Base-by-base conservation (phyloP, 2,888 invertebrate genomes). In the Pandemis corylana region DNA sequence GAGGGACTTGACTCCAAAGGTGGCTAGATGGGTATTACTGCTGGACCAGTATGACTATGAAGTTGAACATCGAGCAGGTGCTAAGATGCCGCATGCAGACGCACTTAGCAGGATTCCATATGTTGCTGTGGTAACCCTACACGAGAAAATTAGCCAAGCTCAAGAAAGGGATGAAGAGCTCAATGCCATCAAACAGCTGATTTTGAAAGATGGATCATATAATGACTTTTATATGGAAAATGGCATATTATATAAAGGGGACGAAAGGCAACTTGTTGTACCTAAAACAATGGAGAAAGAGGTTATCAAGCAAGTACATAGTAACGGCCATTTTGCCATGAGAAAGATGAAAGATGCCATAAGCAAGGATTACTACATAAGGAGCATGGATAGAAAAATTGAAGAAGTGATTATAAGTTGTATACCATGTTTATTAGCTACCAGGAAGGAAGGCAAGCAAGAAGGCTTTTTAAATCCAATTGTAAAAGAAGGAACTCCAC, bases 131-230 rank as follows among this genome's bases (percentile, higher is more conserved):
- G 10, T 10, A 12, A 0, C 10, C 46, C 4, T 46, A 2, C 4
- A 4, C 9, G 46, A 46, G 10, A 4, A 46, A 7, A 1, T 20
- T 20, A 42, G 49, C 62, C n/a, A 44, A 44, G 69, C 70, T 42
- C 70, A 70, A 63, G 70, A 63, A 0, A 15, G 9, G 12, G 70
- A 70, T 42, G 70, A 70, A 5, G 70, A 44, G 7, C 70, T 70
- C n/a, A 51, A 51, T 13, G 51, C 51, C 5, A 51, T 51, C 5
- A 5, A 6, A n/a, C n/a, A 51, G n/a, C 20, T 20, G 20, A 51
- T 51, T n/a, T n/a, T 51, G 5, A n/a, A n/a, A 7, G 51, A n/a
- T n/a, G n/a, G n/a, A n/a, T n/a, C n/a, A 20, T 1, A 20, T 20
- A 20, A 20, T 1, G 70, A 68, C 42, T 44, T 20, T 59, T 53